Percentiles rank a stretch among this genome's conserved stretches.
phyloP scores from a whole-genome alignment of 2,888 invertebrate species.

The Apomyelois bistriatella region DNA sequence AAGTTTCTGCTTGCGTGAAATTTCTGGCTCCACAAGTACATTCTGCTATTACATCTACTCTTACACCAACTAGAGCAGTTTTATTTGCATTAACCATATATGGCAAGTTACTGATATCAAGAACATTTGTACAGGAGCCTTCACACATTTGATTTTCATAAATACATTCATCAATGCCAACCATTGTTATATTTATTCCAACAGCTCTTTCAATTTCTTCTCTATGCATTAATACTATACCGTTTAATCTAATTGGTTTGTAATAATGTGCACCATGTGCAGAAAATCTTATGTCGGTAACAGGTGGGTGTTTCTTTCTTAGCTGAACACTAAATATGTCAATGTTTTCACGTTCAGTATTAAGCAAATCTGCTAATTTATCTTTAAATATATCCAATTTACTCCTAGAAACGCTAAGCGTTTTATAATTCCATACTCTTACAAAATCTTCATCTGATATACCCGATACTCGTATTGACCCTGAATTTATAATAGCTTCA shows the following conservation, averaged over 20 bases:
- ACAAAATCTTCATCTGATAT: conserved; percentile 98
- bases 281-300: conserved; percentile 95
- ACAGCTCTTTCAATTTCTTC: conserved; percentile 96
- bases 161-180: conserved; percentile 97
- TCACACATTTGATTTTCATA: conserved; percentile 97
- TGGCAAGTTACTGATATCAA: conserved; percentile 93
- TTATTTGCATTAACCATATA: conserved; percentile 99
- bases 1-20: conserved; percentile 93
- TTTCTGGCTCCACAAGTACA: conserved; percentile 96
- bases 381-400: conserved; percentile 94
- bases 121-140: conserved; percentile 95
- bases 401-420: conserved; percentile 90
- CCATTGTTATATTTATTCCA: conserved; percentile 98
- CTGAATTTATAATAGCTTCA: conserved; percentile 97
- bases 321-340: conserved; percentile 98
- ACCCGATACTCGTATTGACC: conserved; percentile 94
- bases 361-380: conserved; percentile 91
- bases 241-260: conserved; percentile 95
- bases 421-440: conserved; percentile 95
- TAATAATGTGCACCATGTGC: conserved; percentile 98
- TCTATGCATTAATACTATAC: conserved; percentile 94
- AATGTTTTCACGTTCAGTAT: conserved; percentile 92
- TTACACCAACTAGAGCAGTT: conserved; percentile 96
- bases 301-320: conserved; percentile 90
- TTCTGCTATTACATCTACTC: conserved; percentile 94